A percentile compares a stretch with the other conserved stretches of the same genome.
phyloP scores from a whole-genome alignment of 1,140 invertebrate genomes.

The Mactra quadrangularis region DNA sequence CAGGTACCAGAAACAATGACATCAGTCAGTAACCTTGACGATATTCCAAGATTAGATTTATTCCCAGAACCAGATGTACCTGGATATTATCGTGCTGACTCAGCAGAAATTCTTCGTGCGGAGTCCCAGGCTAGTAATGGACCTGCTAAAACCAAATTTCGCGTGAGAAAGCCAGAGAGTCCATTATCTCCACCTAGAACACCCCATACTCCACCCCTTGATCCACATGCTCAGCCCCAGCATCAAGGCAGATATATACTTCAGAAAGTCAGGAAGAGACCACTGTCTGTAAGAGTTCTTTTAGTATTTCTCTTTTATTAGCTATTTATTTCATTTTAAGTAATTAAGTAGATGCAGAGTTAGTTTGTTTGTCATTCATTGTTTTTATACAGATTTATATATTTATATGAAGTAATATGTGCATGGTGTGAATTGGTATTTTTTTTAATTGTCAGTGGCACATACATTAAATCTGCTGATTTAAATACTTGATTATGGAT shows the following conservation, averaged over 20 bases:
- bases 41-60: constrained; percentile 65
- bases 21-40: constrained; percentile 69
- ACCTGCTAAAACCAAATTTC: not conserved
- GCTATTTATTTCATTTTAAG: too few relatives aligned
- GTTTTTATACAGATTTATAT: too few relatives aligned
- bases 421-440: too few relatives aligned
- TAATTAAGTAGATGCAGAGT: too few relatives aligned
- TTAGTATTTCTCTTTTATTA: too few relatives aligned
- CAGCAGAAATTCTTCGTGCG: constrained; percentile 62
- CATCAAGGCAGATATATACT: constrained; percentile 20
- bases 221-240: not conserved
- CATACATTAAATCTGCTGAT: too few relatives aligned
- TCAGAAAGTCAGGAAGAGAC: constrained; percentile 53
- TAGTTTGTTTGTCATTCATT: too few relatives aligned
- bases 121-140: constrained; percentile 10
- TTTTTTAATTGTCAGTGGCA: too few relatives aligned
- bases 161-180: not conserved
- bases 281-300: constrained; percentile 58
- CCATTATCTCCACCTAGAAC: constrained; percentile 34
- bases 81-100: constrained; percentile 46
- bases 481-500: too few relatives aligned
- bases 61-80: constrained; percentile 48
- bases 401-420: too few relatives aligned
- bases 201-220: constrained; percentile 30
- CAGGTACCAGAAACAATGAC: constrained; percentile 74